Percentiles rank a stretch among this genome's conserved stretches.
Conservation (phyloP, 2,888 invertebrate genomes). For the Caenorhabditis sp. region DNA sequence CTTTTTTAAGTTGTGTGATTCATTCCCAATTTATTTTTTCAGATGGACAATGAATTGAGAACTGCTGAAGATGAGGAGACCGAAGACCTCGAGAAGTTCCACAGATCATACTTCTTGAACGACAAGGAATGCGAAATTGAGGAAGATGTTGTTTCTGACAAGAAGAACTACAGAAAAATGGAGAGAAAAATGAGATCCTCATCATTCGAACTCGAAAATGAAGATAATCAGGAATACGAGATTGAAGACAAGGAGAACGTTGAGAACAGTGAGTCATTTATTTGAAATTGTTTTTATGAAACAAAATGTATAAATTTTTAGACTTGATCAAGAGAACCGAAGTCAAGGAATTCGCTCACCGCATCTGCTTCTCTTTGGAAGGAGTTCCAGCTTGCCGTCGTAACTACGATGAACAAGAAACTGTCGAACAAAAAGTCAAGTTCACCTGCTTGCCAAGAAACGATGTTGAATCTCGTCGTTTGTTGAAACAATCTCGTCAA, state of each 20-base stretch:
- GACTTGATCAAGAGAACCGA: conserved; percentile 56
- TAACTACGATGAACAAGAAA: conserved; percentile 19
- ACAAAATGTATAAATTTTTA: too few relatives aligned
- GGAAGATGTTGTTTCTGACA: conserved; percentile 41
- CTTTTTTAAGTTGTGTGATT: conserved; percentile 50
- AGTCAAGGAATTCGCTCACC: conserved; percentile 58
- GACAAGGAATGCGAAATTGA: conserved; percentile 44
- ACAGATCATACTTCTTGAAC: conserved; percentile 60
- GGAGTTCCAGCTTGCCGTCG: conserved; percentile 60
- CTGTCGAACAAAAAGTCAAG: too few relatives aligned
- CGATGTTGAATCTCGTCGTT: too few relatives aligned
- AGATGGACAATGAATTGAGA: conserved; percentile 58
- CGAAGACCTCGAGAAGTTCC: conserved; percentile 62
- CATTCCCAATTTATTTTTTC: conserved; percentile 9
- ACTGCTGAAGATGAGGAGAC: conserved; percentile 54
- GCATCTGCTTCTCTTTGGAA: conserved; percentile 65
- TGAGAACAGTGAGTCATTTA: too few relatives aligned
- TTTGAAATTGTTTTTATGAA: too few relatives aligned
- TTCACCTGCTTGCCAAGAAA: too few relatives aligned
- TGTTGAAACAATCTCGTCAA: too few relatives aligned
- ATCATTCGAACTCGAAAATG: too few relatives aligned
- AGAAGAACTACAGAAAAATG: conserved; percentile 54
- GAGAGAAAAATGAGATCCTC: too few relatives aligned
- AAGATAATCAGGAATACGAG: too few relatives aligned
- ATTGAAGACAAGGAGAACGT: too few relatives aligned